Percentiles rank a stretch among this genome's conserved stretches.
Conservation (phyloP, 2,888 invertebrate species). For the Aphelenchoides bicaudatus region DNA sequence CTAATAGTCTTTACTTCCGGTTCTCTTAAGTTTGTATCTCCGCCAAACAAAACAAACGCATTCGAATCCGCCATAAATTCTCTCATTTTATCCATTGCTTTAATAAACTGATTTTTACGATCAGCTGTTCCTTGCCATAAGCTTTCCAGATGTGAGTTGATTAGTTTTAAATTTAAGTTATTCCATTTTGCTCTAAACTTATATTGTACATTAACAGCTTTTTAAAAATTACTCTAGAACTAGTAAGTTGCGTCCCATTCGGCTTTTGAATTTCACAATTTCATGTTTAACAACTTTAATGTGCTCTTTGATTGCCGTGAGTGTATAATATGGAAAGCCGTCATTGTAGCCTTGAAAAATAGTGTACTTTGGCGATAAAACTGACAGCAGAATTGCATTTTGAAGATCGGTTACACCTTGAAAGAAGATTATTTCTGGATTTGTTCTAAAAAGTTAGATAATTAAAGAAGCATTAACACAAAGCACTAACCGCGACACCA, state of each 20-base stretch:
- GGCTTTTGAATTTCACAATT: slow-evolving; percentile 64
- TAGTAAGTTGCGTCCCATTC: no score
- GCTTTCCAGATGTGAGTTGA: slow-evolving; percentile 69
- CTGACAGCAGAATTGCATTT: no score
- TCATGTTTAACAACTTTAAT: slow-evolving; percentile 58
- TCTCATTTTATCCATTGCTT: slow-evolving; percentile 41
- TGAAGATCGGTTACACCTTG: no score
- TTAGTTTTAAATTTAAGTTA: slow-evolving; percentile 60
- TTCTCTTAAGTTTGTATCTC: slow-evolving; percentile 68
- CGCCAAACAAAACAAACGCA: slow-evolving; percentile 65
- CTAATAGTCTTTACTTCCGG: no score
- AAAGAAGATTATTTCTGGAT: slow-evolving; percentile 67
- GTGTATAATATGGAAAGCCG: slow-evolving; percentile 61
- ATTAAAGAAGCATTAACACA: no score
- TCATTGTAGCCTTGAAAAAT: no score
- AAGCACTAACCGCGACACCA: no score
- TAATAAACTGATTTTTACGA: slow-evolving; percentile 62
- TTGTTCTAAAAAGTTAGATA: no score
- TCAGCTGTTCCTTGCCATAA: slow-evolving; percentile 64
- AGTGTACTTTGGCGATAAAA: no score
- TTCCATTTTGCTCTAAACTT: slow-evolving; percentile 38
- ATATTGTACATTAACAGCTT: no score
- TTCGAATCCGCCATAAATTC: slow-evolving; percentile 40
- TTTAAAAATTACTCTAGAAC: slow-evolving; percentile 61
- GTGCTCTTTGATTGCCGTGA: slow-evolving; percentile 50